These are phyloP conservation scores for Papilio machaon DNA, from an alignment of 1,140 invertebrate genomes.

Conservation along the genomic window DNA sequence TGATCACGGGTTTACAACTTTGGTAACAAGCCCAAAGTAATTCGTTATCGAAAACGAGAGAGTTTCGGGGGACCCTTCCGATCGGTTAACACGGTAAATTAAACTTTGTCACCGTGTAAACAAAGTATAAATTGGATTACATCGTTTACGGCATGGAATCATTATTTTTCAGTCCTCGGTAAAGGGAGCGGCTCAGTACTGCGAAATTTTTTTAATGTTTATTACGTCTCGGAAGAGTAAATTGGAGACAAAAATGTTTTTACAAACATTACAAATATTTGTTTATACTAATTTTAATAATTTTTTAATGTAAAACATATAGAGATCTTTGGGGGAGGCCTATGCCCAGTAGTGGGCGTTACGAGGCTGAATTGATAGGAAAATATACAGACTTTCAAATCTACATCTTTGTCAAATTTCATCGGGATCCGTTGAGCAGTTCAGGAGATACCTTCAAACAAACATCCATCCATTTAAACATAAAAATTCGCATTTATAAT, in stretches of 20 bases:
- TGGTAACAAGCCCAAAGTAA: constrained; percentile 14
- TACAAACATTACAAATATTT: not conserved
- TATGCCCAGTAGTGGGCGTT: too few species aligned
- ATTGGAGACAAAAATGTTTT: not conserved
- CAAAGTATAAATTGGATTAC: constrained; percentile 26
- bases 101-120: not conserved
- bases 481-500: too few species aligned
- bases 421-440: too few species aligned
- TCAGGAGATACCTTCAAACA: too few species aligned
- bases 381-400: too few species aligned
- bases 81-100: not conserved
- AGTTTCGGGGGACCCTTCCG: constrained; percentile 9
- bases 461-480: too few species aligned
- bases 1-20: constrained; percentile 15
- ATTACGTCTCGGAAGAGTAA: constrained; percentile 3
- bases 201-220: not conserved
- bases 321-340: too few species aligned
- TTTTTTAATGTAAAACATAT: not conserved
- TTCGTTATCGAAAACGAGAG: constrained; percentile 18
- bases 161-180: constrained; percentile 25
- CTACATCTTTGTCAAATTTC: too few species aligned
- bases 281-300: not conserved
- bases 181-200: not conserved
- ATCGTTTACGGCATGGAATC: constrained; percentile 9
- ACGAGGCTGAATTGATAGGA: too few species aligned